Percentiles rank a stretch among this genome's conserved stretches.
phyloP scores from a whole-genome alignment of 2,797 vertebrate genomes.

The Acrossocheilus fasciatus region DNA sequence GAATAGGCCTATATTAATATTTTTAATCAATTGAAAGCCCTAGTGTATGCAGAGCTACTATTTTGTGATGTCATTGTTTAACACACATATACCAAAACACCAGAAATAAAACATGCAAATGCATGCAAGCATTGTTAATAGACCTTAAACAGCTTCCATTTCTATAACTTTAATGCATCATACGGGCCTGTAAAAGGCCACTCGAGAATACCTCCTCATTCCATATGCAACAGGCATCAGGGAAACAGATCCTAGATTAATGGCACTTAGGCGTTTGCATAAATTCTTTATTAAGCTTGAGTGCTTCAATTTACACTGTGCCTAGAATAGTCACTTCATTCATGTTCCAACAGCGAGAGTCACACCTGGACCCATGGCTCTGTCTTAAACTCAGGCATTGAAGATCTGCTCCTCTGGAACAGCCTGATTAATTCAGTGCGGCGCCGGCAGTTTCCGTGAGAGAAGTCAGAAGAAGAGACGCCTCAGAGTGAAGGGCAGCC shows the following conservation, averaged over 20 bases:
- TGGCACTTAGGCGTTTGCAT: slow-evolving; percentile 62
- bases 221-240: slow-evolving; percentile 59
- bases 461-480: slow-evolving; percentile 46
- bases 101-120: slow-evolving; percentile 39
- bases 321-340: slow-evolving; percentile 57
- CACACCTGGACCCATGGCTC: slow-evolving; percentile 40
- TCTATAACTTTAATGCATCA: slow-evolving; percentile 40
- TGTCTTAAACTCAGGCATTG: slow-evolving; percentile 45
- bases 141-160: slow-evolving; percentile 18
- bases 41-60: not conserved
- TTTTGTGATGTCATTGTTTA: slow-evolving; percentile 11
- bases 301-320: slow-evolving; percentile 62
- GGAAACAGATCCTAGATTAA: slow-evolving; percentile 60
- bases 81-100: not conserved
- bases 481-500: slow-evolving; percentile 59
- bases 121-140: slow-evolving; percentile 34
- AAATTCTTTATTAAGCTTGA: slow-evolving; percentile 65
- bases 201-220: slow-evolving; percentile 63
- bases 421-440: slow-evolving; percentile 65
- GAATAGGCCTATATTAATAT: not conserved
- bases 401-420: slow-evolving; percentile 50
- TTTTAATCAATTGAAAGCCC: not conserved
- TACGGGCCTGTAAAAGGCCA: slow-evolving; percentile 52
- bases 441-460: slow-evolving; percentile 51
- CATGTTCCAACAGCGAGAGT: slow-evolving; percentile 43